These are phyloP conservation scores for Gallinago jamesoni DNA, from an alignment of 2,113 vertebrate genomes.

Conservation along the genomic window DNA sequence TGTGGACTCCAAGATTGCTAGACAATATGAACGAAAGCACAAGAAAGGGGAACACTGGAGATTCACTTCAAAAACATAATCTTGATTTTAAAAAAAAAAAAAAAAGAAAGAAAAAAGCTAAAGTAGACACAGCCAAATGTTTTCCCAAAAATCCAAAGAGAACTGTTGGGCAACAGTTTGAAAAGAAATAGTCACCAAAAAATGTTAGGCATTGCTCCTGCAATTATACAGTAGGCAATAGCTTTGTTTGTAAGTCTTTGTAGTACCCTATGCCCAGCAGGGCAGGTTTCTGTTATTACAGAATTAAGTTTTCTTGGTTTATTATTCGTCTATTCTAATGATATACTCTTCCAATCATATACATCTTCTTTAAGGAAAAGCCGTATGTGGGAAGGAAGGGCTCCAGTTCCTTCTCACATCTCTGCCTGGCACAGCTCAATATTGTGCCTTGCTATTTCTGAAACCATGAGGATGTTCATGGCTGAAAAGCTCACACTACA, in stretches of 20 bases:
- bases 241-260: not conserved
- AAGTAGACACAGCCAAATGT: not conserved
- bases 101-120: not conserved
- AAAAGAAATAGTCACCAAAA: not conserved
- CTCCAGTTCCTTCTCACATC: not conserved
- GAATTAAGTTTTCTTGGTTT: not conserved
- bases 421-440: not conserved
- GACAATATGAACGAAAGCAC: not conserved
- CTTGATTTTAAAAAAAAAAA: not conserved
- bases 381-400: not conserved
- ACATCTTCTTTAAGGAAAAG: not conserved
- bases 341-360: not conserved
- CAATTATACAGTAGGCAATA: not conserved
- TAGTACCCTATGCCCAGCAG: not conserved
- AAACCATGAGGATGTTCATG: not conserved
- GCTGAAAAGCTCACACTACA: not conserved
- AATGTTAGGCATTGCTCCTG: not conserved
- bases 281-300: not conserved
- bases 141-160: not conserved
- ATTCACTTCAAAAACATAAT: not conserved
- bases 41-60: not conserved
- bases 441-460: not conserved
- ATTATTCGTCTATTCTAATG: not conserved
- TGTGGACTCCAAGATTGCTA: not conserved
- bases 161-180: not conserved